Evolutionary conservation across 2,797 vertebrate genomes (phyloP).

Genomic region (Gymnoscopelus microlampas): DNA sequence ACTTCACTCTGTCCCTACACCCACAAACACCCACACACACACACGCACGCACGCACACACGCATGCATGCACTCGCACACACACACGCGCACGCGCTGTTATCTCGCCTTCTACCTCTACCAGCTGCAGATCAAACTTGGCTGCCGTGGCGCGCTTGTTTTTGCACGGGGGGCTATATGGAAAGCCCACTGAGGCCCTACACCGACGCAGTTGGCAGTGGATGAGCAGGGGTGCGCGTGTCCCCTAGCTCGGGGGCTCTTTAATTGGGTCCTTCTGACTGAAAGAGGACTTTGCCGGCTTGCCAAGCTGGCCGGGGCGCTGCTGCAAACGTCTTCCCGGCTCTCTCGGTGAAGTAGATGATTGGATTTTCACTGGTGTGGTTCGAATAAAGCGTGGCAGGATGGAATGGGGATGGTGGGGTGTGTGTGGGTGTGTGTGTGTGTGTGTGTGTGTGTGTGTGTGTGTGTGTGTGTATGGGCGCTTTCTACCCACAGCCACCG

Average conservation of each 20-base stretch:
- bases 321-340: conserved; percentile 30
- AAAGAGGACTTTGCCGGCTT: conserved; percentile 33
- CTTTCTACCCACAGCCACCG: neutral
- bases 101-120: conserved; percentile 34
- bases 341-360: conserved; percentile 49
- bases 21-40: no score
- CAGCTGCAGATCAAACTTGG: conserved; percentile 47
- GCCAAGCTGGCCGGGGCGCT: conserved; percentile 37
- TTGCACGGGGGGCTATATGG: conserved; percentile 23
- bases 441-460: no score
- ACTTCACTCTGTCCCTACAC: no score
- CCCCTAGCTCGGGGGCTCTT: conserved; percentile 26
- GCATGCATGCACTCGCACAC: no score
- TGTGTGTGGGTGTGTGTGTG: no score
- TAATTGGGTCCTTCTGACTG: conserved; percentile 50
- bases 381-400: conserved; percentile 48
- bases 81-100: conserved; percentile 25
- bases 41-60: no score
- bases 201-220: conserved; percentile 37
- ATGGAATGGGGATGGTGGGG: neutral
- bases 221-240: conserved; percentile 33
- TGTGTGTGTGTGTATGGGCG: neutral
- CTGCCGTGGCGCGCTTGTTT: conserved; percentile 18
- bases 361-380: conserved; percentile 54
- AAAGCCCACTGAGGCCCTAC: conserved; percentile 22